Evolutionary conservation across 2,113 vertebrate species (phyloP).

Genomic region (Platanista minor): DNA sequence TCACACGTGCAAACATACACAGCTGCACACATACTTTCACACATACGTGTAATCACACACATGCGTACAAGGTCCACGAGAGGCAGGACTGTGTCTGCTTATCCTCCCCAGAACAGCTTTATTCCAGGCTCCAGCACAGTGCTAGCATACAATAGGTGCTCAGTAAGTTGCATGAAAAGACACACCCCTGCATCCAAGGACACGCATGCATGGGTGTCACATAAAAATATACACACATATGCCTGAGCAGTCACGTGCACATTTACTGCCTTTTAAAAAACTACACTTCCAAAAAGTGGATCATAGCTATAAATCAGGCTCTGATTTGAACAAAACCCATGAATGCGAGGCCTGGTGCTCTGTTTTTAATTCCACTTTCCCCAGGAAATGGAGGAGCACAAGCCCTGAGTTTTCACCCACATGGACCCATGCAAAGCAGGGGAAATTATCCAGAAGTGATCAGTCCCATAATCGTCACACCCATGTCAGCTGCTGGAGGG

Average conservation of each 20-base stretch:
- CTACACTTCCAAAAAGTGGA: background rate
- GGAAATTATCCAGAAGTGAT: background rate
- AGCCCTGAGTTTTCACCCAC: background rate
- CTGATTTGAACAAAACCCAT: background rate
- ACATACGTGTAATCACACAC: background rate
- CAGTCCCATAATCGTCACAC: background rate
- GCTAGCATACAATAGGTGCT: background rate
- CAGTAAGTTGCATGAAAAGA: background rate
- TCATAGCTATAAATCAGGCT: background rate
- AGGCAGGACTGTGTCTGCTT: background rate
- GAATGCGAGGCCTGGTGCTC: background rate
- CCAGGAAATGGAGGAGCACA: background rate
- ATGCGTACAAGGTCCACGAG: background rate
- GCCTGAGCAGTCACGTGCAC: accelerated
- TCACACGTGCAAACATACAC: background rate
- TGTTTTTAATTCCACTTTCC: background rate
- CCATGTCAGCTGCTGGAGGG: background rate
- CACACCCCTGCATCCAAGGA: background rate
- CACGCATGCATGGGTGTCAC: too few relatives aligned
- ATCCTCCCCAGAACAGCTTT: background rate
- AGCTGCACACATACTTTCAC: background rate
- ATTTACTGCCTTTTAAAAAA: background rate
- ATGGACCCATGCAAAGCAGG: accelerated
- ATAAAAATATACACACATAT: background rate
- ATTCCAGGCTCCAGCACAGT: background rate